Evolutionary conservation across 2,888 invertebrate species (phyloP).

Genomic region (Ischnura elegans): DNA sequence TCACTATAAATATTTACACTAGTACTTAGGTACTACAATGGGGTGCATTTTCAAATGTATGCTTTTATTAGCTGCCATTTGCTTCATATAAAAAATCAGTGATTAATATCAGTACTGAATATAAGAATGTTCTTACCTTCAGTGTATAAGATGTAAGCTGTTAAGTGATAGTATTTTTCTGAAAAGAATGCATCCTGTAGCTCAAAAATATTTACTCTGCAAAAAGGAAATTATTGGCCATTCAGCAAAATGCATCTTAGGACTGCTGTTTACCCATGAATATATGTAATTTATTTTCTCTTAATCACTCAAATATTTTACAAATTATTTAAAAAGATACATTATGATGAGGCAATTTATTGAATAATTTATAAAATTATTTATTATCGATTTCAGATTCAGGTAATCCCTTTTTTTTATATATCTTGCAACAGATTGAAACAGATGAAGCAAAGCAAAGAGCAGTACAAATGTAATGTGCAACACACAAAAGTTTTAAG

Average conservation of each 20-base stretch:
- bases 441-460: slow-evolving; percentile 62
- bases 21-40: not conserved
- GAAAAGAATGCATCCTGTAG: slow-evolving; percentile 16
- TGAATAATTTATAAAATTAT: not conserved
- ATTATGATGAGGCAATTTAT: not conserved
- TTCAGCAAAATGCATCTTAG: slow-evolving; percentile 15
- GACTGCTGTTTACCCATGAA: not conserved
- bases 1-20: slow-evolving; percentile 15
- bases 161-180: not conserved
- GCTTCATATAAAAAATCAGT: not conserved
- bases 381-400: not conserved
- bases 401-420: not conserved
- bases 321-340: not conserved
- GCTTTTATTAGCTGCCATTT: not conserved
- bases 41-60: not conserved
- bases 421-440: not conserved
- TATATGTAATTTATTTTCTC: not conserved
- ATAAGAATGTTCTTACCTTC: not conserved
- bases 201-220: not conserved
- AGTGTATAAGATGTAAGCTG: not conserved
- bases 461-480: slow-evolving; percentile 22
- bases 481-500: slow-evolving; percentile 24
- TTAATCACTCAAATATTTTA: not conserved
- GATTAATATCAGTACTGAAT: not conserved
- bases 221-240: not conserved